phyloP scores from a whole-genome alignment of 2,113 vertebrate genomes.

The Emberiza fucata region DNA sequence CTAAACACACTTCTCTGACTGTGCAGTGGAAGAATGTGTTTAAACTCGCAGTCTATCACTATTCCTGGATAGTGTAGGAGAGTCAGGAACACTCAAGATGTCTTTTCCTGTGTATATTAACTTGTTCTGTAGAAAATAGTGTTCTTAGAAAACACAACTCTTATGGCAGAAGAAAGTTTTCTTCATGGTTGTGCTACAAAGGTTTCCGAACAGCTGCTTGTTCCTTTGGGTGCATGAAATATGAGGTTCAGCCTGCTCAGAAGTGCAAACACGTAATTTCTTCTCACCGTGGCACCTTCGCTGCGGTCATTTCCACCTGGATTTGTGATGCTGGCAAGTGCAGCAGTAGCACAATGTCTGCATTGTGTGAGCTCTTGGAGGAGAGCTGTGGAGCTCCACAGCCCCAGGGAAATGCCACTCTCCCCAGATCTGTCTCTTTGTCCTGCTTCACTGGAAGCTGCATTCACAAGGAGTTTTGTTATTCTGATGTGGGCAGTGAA shows the following conservation, averaged over 20 bases:
- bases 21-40: conserved; percentile 24
- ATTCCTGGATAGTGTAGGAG: conserved; percentile 36
- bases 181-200: neutral
- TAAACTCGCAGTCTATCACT: conserved; percentile 45
- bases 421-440: fast-evolving
- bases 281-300: neutral
- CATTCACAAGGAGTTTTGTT: neutral
- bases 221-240: neutral
- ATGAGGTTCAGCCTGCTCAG: neutral
- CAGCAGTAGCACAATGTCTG: neutral
- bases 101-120: conserved; percentile 27
- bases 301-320: neutral
- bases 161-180: neutral
- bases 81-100: conserved; percentile 49
- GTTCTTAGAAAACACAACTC: neutral
- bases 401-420: neutral
- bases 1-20: neutral
- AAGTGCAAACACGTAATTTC: neutral
- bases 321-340: neutral
- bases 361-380: neutral
- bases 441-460: neutral
- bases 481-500: neutral
- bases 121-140: neutral
- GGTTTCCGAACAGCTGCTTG: neutral
- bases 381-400: neutral